phyloP scores from a whole-genome alignment of 1,140 invertebrate species.

The Drosophila erecta region DNA sequence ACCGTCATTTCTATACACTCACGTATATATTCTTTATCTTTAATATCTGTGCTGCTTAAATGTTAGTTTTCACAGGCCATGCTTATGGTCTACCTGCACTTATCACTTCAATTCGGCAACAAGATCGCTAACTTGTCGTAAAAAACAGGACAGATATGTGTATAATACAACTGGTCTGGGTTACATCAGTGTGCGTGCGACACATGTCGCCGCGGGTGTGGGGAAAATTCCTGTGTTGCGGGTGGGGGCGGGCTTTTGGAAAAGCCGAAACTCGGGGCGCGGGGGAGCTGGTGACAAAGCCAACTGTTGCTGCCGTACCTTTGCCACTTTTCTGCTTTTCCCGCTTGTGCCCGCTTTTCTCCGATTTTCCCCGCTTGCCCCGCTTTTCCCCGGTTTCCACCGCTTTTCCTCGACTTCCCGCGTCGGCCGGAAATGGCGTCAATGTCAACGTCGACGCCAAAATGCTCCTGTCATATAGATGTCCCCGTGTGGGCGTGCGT shows the following conservation, averaged over 20 bases:
- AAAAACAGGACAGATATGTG: constrained; percentile 5
- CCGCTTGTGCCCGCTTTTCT: background rate
- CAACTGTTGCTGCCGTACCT: constrained; percentile 54
- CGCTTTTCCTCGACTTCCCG: background rate
- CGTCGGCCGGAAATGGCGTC: constrained; percentile 79
- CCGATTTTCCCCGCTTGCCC: background rate
- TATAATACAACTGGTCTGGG: constrained; percentile 24
- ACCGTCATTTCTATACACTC: no score
- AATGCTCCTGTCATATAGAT: constrained; percentile 59
- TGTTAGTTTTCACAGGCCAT: no score
- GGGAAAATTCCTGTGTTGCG: background rate
- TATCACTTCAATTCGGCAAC: constrained; percentile 2
- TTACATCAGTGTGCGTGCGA: constrained; percentile 43
- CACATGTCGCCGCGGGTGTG: constrained; percentile 64
- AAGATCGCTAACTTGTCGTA: constrained; percentile 25
- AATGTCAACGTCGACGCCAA: constrained; percentile 80
- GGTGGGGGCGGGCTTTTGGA: constrained; percentile 8
- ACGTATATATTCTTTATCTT: no score
- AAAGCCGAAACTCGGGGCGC: background rate
- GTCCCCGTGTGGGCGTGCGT: constrained; percentile 21
- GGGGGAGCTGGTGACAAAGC: constrained; percentile 30
- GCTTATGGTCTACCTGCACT: background rate
- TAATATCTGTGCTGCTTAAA: no score
- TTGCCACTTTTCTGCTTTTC: constrained; percentile 2
- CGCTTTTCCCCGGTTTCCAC: background rate